Evolutionary conservation across 2,113 vertebrate genomes (phyloP).

Genomic region (Syngnathoides biaculeatus): DNA sequence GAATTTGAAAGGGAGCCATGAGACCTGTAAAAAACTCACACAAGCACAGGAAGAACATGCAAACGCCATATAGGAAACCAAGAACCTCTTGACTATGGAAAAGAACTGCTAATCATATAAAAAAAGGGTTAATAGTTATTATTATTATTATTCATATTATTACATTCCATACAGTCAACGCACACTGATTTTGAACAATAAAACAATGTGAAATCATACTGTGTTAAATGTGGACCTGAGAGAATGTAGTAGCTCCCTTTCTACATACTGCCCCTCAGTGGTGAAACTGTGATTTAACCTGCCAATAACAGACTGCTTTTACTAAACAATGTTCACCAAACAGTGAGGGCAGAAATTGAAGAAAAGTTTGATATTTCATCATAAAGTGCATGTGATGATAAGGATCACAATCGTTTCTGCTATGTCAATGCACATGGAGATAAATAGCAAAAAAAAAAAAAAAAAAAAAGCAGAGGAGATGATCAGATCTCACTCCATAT

Average conservation of each 20-base stretch:
- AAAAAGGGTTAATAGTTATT: background rate
- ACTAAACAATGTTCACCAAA: slow-evolving; percentile 24
- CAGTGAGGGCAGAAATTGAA: slow-evolving; percentile 6
- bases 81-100: too few relatives aligned
- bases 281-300: slow-evolving; percentile 25
- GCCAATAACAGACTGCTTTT: background rate
- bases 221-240: slow-evolving; percentile 30
- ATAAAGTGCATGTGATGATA: slow-evolving; percentile 39
- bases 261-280: slow-evolving; percentile 74
- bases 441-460: slow-evolving; percentile 40
- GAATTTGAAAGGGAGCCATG: too few relatives aligned
- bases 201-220: slow-evolving; percentile 53
- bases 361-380: slow-evolving; percentile 42
- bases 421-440: slow-evolving; percentile 48
- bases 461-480: slow-evolving; percentile 41
- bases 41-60: too few relatives aligned
- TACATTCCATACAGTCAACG: background rate
- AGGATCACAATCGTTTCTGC: slow-evolving; percentile 54
- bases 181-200: slow-evolving; percentile 30
- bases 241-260: slow-evolving; percentile 37
- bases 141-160: background rate
- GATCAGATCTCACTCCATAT: slow-evolving; percentile 73
- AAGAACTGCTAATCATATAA: too few relatives aligned
- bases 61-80: too few relatives aligned
- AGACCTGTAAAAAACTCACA: too few relatives aligned